Evolutionary conservation across 2,113 vertebrate species (phyloP).

Genomic region (Ahaetulla prasina): DNA sequence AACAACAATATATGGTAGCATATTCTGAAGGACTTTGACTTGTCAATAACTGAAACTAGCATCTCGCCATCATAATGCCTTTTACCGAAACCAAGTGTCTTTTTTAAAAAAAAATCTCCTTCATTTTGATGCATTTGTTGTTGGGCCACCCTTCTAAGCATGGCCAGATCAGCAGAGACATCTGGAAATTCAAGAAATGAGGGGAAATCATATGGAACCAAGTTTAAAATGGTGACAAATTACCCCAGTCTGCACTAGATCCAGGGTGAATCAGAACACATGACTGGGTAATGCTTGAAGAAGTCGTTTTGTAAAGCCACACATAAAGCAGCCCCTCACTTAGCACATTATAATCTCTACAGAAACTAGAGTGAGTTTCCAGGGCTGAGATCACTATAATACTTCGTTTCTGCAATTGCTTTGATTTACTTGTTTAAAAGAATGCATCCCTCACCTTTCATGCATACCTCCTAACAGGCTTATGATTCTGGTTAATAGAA

Average conservation of each 20-base stretch:
- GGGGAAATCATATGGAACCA: not conserved
- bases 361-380: not conserved
- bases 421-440: not conserved
- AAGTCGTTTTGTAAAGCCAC: not conserved
- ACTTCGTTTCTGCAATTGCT: not conserved
- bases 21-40: not conserved
- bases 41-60: not conserved
- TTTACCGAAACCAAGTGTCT: not conserved
- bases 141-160: not conserved
- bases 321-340: not conserved
- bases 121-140: not conserved
- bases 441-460: not conserved
- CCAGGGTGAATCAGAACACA: not conserved
- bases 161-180: not conserved
- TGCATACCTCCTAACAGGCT: not conserved
- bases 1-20: not conserved
- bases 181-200: not conserved
- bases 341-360: not conserved
- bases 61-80: not conserved
- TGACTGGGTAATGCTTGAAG: not conserved
- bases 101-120: not conserved
- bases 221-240: not conserved
- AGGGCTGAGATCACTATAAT: not conserved
- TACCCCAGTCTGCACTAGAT: not conserved
- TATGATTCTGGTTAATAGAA: not conserved